Evolutionary conservation across 2,113 vertebrate species (phyloP), one percentile per base, ranked within the genome.

Genomic region (Prolemur simus): DNA sequence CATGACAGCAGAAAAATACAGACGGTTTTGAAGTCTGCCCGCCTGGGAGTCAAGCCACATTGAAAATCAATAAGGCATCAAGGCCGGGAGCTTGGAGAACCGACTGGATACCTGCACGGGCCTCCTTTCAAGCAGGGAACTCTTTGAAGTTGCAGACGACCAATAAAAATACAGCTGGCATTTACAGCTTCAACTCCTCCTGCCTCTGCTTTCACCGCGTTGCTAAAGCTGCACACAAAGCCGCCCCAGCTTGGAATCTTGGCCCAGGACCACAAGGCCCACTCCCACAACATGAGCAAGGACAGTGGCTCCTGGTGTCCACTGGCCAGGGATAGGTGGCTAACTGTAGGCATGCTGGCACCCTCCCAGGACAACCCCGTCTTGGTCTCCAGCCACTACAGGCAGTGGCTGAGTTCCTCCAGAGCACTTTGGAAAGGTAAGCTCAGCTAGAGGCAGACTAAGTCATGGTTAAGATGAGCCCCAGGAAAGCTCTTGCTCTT

Each of bases 101-200:
- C 56, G 96, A 93, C 96, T 89, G 96, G 92, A 85, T 98, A 98
- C 98, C 98, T 98, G 97, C 94, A 86, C 87, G 91, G 80, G 96
- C 95, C 96, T 98, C 97, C 93, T 98, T 98, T 98, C 97, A 98
- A 97, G 98, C 94, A 96, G 97, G 96, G 98, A 98, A 98, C 42
- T 69, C 98, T 99, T 99, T 99, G 98, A 99, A 98, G 98, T 97
- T 98, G 97, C 98, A 98, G 98, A 98, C 60, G 32, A 97, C 97
- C 98, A 98, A 98, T 99, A 99, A 98, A 99, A 98, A 98, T 45
- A 95, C 98, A 99, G 98, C 98, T 98, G 98, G 98, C 92, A 92
- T 96, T 96, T 96, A 98, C 95, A 85, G 94, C 97, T 98, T 93
- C 96, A 90, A 92, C 92, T 96, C 95, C 95, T 94, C 97, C 93